phyloP scores from a whole-genome alignment of 2,113 vertebrate species.

The Onychorhynchus coronatus region DNA sequence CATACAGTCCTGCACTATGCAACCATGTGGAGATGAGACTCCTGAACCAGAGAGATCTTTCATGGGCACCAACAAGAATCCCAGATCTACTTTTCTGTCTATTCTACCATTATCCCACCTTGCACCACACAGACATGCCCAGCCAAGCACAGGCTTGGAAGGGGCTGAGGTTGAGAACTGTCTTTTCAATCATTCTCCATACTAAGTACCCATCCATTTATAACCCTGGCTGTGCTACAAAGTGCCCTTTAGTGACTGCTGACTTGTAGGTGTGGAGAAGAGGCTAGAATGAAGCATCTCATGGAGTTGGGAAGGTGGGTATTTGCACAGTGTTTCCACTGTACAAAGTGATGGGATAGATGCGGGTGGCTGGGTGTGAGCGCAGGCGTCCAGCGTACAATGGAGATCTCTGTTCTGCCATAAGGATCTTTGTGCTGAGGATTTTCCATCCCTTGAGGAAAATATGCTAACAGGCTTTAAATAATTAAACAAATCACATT shows the following conservation, averaged over 20 bases:
- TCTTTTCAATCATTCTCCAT: background rate
- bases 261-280: background rate
- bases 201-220: background rate
- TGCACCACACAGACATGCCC: background rate
- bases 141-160: background rate
- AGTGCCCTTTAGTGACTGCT: background rate
- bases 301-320: background rate
- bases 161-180: background rate
- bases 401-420: background rate
- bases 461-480: constrained; percentile 33
- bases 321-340: background rate
- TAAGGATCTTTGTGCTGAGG: background rate
- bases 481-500: constrained; percentile 52
- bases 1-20: background rate
- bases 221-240: background rate
- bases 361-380: background rate
- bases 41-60: background rate
- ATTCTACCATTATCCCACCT: background rate
- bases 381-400: background rate
- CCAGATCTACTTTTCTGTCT: background rate
- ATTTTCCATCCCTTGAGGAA: constrained; percentile 30
- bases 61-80: background rate
- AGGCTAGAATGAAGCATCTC: background rate
- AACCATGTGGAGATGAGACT: background rate
- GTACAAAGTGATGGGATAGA: rapidly evolving